These are phyloP conservation scores for Cheilosia scutellata DNA, from an alignment of 2,888 invertebrate genomes.

Conservation along the genomic window DNA sequence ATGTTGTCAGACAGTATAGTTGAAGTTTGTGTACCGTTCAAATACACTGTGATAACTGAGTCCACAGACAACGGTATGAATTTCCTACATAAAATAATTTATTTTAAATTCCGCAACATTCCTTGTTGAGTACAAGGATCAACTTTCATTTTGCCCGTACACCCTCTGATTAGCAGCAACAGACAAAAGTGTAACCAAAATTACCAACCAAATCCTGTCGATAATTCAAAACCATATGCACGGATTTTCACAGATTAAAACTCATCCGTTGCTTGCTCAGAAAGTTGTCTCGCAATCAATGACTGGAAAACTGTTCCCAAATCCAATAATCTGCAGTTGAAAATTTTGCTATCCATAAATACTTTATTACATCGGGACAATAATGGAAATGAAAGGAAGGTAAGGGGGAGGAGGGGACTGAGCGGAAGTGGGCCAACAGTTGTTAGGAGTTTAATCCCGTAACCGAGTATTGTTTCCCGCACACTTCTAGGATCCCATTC, in stretches of 20 bases:
- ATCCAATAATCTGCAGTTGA: conserved; percentile 71
- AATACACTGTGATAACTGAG: no score
- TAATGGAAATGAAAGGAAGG: conserved; percentile 39
- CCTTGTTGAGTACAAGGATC: no score
- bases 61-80: no score
- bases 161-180: neutral
- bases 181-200: conserved; percentile 26
- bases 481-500: conserved; percentile 21
- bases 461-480: conserved; percentile 56
- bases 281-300: conserved; percentile 64
- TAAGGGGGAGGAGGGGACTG: neutral
- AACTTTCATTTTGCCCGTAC: neutral
- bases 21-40: neutral
- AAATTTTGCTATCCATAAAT: conserved; percentile 61
- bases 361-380: conserved; percentile 55
- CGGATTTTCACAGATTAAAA: conserved; percentile 68
- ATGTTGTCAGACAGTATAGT: neutral
- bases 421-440: conserved; percentile 12
- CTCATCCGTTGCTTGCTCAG: conserved; percentile 44
- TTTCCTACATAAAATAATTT: no score
- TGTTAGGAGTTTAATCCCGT: conserved; percentile 68
- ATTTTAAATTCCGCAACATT: neutral
- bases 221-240: conserved; percentile 61
- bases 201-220: conserved; percentile 25
- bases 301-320: conserved; percentile 56